A percentile compares a stretch with the other conserved stretches of the same genome.
phyloP scores from a whole-genome alignment of 1,140 invertebrate genomes.

The Vanessa atalanta region DNA sequence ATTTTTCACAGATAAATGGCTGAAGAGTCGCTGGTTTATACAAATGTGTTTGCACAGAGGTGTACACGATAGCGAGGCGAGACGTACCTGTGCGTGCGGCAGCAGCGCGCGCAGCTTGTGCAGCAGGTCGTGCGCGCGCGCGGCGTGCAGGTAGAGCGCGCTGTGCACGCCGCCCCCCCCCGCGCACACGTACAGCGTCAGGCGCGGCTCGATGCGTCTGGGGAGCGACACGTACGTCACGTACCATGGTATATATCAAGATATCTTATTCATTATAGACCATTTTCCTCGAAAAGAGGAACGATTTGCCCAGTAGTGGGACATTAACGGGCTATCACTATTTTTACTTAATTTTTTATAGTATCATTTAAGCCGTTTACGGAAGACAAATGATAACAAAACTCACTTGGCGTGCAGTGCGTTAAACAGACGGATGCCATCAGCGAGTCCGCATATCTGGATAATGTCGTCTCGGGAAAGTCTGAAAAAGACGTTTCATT shows the following conservation, averaged over 20 bases:
- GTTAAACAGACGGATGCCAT: constrained; percentile 95
- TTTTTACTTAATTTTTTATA: no score
- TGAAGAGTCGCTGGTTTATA: no score
- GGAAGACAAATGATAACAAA: neutral
- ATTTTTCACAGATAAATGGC: no score
- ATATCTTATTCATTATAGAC: no score
- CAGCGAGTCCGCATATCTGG: constrained; percentile 95
- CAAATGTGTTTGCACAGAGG: no score
- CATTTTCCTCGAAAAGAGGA: no score
- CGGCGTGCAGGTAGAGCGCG: constrained; percentile 89
- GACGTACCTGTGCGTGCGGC: constrained; percentile 49
- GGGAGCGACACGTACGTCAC: no score
- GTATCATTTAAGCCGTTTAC: no score
- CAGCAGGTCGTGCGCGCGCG: constrained; percentile 84
- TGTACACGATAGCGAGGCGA: no score
- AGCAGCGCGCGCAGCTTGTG: constrained; percentile 84
- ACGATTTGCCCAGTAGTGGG: no score
- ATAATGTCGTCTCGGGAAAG: constrained; percentile 94
- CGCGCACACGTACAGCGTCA: constrained; percentile 90
- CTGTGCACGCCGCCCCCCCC: constrained; percentile 85
- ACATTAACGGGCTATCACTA: no score
- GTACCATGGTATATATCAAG: no score
- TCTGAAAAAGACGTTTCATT: constrained; percentile 61
- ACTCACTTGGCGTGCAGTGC: constrained; percentile 90
- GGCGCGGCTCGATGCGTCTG: constrained; percentile 87